Evolutionary conservation across 2,797 vertebrate species (phyloP), one percentile per base, ranked within the genome.

Genomic region (Micromesistius poutassou): DNA sequence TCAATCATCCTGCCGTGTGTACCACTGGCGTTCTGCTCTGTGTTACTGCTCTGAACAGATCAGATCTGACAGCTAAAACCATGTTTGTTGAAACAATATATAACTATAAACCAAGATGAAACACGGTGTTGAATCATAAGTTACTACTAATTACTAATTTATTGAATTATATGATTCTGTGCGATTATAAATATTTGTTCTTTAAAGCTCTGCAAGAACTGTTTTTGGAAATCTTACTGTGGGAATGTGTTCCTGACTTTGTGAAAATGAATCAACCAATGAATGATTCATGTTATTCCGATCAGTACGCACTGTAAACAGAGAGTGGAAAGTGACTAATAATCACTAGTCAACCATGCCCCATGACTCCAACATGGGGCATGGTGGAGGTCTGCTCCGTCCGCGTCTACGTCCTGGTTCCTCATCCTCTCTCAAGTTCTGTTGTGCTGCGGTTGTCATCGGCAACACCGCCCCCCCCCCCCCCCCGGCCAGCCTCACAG

Each of bases 1-100:
- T 77, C 74, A 62, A 78, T 84, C 71, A 75, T 25, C 72, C 35
- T 10, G 13, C 16, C 31, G 80, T 82, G 77, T 77, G 84, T 71
- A 87, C 84, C 25, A 14, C 40, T 14, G 8, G 31, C 30, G 8
- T 73, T 72, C 74, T 78, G 2, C 66, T 25, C 40, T 30, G 55
- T 62, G 55, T 72, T 75, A 4, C 2, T 16, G 0, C 30, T 71
- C n/a, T n/a, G 55, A 62, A 62, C 22, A 62, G n/a, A 62, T 62
- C 55, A 62, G 1, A 62, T n/a, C 55, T 25, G 55, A 62, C 55
- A 62, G 6, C 8, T 55, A 35, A 35, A 35, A 35, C 5, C 7
- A 5, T 5, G 7, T 62, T 62, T 8, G 16, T 50, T 16, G 19
- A 50, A 50, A 50, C 46, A 50, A 50, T 50, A 50, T 19, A 50